These are phyloP conservation scores for Baryphthengus martii DNA, from an alignment of 2,113 vertebrate genomes.

Conservation along the genomic window DNA sequence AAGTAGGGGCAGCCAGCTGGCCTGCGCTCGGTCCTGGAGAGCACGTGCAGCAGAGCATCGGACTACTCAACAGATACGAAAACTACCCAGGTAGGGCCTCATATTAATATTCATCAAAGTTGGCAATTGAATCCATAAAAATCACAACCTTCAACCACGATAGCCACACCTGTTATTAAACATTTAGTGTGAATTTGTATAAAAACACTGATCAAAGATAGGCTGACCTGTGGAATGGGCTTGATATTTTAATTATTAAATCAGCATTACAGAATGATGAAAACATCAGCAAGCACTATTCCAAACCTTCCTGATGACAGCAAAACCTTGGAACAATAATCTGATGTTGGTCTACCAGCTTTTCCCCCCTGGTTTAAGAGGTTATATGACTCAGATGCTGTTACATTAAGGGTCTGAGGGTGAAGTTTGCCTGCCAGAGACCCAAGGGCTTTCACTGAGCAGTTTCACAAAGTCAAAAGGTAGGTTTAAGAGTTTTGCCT, in stretches of 20 bases:
- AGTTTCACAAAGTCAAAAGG: too few relatives aligned
- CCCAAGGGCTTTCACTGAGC: too few relatives aligned
- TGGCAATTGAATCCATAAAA: neutral
- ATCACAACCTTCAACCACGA: neutral
- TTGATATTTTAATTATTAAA: neutral
- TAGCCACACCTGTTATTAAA: neutral
- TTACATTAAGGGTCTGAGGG: neutral
- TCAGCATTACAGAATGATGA: neutral
- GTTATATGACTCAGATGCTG: accelerated
- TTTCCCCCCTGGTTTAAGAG: neutral
- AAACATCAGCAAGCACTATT: neutral
- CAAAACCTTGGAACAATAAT: neutral
- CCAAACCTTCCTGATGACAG: neutral
- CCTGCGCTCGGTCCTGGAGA: neutral
- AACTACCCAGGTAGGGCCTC: neutral
- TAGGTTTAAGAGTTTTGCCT: too few relatives aligned
- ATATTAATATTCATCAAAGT: neutral
- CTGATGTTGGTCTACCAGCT: neutral
- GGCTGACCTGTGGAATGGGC: neutral
- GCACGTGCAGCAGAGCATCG: accelerated
- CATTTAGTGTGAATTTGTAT: neutral
- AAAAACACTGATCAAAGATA: neutral
- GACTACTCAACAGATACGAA: neutral
- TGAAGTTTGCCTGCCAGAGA: too few relatives aligned
- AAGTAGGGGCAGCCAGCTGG: neutral